Evolutionary conservation across 2,797 vertebrate genomes (phyloP), one percentile per base, ranked within the genome.

Genomic region (Pampus argenteus): DNA sequence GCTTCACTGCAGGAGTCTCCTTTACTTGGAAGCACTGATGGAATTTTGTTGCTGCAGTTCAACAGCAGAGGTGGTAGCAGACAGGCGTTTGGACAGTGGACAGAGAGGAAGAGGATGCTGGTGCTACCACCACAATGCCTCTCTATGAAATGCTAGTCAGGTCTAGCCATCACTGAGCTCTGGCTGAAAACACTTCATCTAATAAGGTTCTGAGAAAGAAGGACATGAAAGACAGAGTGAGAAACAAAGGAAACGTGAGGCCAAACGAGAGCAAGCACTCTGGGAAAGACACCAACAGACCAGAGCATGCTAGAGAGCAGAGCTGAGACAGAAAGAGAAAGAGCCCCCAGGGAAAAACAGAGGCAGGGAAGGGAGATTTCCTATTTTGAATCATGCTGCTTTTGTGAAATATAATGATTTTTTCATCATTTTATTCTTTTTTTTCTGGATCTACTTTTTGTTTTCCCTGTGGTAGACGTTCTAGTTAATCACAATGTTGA

Each of bases 41-140:
- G 66, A 75, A 81, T 82, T 86, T 84, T 80, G n/a, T 77, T 84
- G 75, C 65, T 67, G 64, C 73, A 82, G 79, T 85, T 89, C 76
- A 90, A 82, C 69, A 80, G 78, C 76, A 71, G 67, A 66, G 65
- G 71, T 13, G n/a, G 74, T 60, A 70, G 61, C 75, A 81, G 64
- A 64, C 62, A 69, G 51, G 54, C 38, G 15, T 83, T 69, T 89
- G 45, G 78, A 18, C 71, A 56, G 62, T 64, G 5, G 71, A 74
- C 3, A 67, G 67, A 74, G 62, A 75, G 62, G 25, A 64, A 50
- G 28, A 71, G 25, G 40, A 48, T 50, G 48, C 48, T 31, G 45
- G 2, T 29, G 20, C 22, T 29, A 44, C 22, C 13, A 38, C 36
- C 13, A n/a, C 26, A 17, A 23, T 18, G 42, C 26, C 6, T 56